A percentile compares a stretch with the other conserved stretches of the same genome.
phyloP scores from a whole-genome alignment of 2,888 invertebrate species.

The Netelia inedita region DNA sequence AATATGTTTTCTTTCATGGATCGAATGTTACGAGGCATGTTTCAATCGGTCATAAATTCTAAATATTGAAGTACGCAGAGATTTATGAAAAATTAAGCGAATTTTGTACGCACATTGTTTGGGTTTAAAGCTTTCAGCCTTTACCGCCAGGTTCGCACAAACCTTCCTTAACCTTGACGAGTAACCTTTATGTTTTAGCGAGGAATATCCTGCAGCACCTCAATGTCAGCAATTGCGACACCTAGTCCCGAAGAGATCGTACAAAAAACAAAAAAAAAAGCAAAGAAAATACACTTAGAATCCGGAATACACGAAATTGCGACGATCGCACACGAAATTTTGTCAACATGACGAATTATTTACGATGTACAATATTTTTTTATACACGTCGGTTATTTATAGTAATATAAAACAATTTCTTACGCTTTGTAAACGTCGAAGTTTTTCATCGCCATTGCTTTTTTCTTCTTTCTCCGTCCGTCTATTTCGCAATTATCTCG shows the following conservation, averaged over 20 bases:
- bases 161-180: no score
- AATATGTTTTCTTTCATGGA: no score
- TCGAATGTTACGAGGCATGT: no score
- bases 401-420: conserved; percentile 77
- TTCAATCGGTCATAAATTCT: no score
- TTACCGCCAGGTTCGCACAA: no score
- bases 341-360: conserved; percentile 50
- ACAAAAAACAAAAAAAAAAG: conserved; percentile 10
- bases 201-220: conserved; percentile 93
- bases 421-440: conserved; percentile 70
- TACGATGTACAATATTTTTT: conserved; percentile 72
- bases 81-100: no score
- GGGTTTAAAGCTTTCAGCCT: no score
- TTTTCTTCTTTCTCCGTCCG: background rate
- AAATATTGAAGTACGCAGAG: no score
- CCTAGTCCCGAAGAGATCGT: conserved; percentile 81
- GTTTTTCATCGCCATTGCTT: background rate
- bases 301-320: conserved; percentile 15
- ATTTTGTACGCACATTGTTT: no score
- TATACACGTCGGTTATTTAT: conserved; percentile 80
- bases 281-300: conserved; percentile 22
- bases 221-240: conserved; percentile 92
- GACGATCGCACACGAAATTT: conserved; percentile 30
- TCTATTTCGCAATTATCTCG: conserved; percentile 1
- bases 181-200: conserved; percentile 86